Evolutionary conservation across 1,140 invertebrate species (phyloP).

Genomic region (Zaprionus gabonicus): DNA sequence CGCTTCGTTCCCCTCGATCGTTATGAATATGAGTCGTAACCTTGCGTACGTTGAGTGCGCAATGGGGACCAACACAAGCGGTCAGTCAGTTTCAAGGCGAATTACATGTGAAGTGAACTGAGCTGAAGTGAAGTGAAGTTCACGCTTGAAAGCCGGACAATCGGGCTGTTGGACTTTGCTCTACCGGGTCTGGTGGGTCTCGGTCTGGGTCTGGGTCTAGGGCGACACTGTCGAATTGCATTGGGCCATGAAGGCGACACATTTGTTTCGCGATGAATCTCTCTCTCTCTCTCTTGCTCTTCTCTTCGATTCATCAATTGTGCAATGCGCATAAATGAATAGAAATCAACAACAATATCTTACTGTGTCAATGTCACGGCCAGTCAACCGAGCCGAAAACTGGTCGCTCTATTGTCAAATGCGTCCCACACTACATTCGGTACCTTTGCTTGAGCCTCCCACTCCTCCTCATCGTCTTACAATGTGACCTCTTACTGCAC

Average conservation of each 20-base stretch:
- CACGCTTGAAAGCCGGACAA: slow-evolving; percentile 45
- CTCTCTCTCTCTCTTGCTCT: neutral
- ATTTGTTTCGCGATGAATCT: slow-evolving; percentile 3
- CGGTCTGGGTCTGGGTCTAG: slow-evolving; percentile 56
- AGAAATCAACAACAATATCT: slow-evolving; percentile 46
- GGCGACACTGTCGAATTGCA: slow-evolving; percentile 52
- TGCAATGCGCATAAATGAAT: slow-evolving; percentile 75
- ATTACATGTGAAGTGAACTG: slow-evolving; percentile 57
- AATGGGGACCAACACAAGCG: slow-evolving; percentile 63
- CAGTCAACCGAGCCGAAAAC: slow-evolving; percentile 56
- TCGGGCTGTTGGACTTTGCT: neutral
- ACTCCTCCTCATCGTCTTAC: no score
- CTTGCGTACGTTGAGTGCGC: slow-evolving; percentile 61
- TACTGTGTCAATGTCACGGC: slow-evolving; percentile 77
- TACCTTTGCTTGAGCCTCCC: neutral
- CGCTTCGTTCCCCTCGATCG: neutral
- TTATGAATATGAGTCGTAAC: slow-evolving; percentile 48
- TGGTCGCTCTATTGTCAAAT: slow-evolving; percentile 33
- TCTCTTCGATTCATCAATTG: slow-evolving; percentile 49
- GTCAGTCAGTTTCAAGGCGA: slow-evolving; percentile 71
- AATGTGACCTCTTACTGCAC: neutral
- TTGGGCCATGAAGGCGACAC: slow-evolving; percentile 54
- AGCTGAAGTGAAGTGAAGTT: slow-evolving; percentile 50
- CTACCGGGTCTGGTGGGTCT: neutral
- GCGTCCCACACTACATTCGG: neutral